phyloP scores from a whole-genome alignment of 2,888 invertebrate species.

The Erynnis tages region DNA sequence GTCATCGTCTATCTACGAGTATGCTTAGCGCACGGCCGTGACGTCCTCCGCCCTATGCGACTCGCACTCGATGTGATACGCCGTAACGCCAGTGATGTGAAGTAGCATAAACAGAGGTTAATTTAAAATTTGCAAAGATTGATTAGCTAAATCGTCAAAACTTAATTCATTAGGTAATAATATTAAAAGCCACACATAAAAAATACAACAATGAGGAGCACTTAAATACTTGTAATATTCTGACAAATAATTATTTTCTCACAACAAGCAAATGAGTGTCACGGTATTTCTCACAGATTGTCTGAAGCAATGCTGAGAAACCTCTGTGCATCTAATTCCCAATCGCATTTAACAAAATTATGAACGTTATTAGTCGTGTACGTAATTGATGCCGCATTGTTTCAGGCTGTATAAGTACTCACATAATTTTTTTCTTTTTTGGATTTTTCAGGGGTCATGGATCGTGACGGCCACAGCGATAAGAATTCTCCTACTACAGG shows the following conservation, averaged over 20 bases:
- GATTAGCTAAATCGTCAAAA: no score
- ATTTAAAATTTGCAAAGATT: not conserved
- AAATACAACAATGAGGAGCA: conserved; percentile 23
- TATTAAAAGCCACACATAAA: conserved; percentile 9
- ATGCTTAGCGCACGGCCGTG: conserved; percentile 35
- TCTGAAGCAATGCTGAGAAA: conserved; percentile 49
- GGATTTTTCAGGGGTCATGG: conserved; percentile 45
- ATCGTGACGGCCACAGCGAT: not conserved
- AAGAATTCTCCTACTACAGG: not conserved
- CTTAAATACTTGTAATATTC: conserved; percentile 29
- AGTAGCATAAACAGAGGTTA: no score
- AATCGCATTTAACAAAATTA: conserved; percentile 30
- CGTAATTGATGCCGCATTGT: conserved; percentile 21
- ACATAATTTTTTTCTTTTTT: conserved; percentile 40
- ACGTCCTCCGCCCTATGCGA: conserved; percentile 35
- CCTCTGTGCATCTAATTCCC: conserved; percentile 46
- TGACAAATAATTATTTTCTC: conserved; percentile 44
- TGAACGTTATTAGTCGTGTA: conserved; percentile 25
- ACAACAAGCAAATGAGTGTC: conserved; percentile 46
- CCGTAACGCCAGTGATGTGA: no score
- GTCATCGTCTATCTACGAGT: conserved; percentile 42
- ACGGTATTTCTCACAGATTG: conserved; percentile 58
- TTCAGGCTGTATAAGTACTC: conserved; percentile 29
- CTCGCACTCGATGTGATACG: no score
- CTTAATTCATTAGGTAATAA: no score